Base-by-base conservation (phyloP, 2,888 invertebrate species). In the Geotrupes spiniger region DNA sequence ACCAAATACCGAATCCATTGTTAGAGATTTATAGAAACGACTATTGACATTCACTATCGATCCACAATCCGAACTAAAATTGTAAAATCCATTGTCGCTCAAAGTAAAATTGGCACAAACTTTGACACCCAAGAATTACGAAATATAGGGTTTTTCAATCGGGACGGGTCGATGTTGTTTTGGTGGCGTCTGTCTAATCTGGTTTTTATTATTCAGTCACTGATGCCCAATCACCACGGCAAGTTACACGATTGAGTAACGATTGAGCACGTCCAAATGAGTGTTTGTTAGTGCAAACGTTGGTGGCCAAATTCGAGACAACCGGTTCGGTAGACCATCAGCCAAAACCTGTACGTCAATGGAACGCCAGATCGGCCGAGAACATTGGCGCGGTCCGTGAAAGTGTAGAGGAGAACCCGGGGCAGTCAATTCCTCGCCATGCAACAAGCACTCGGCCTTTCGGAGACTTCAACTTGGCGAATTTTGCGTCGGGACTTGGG, bases 381-480 rank as follows among this genome's bases (percentile, higher is more conserved):
- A 64, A 63, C 52, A 64, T 65, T 53, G 60, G 59, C 46, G 56
- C 61, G 46, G 58, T 64, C 27, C 51, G 54, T 57, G 59, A 62
- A 41, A 63, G 61, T 63, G 56, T 62, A 51, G 56, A 49, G 57
- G 48, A 63, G 46, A 63, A 61, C 49, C 58, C 58, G 53, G 62
- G 56, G 58, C 56, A 63, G 61, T 63, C 60, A 44, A 64, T 65
- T 64, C 50, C 61, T 51, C 62, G 61, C 44, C 59, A 2, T 2
- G 33, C 33, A n/a, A 4, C 33, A 33, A 33, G 33, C n/a, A 33
- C 4, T 4, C 11, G 33, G 10, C 33, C 33, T 33, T 33, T 33
- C 33, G 33, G 11, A 33, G 33, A 33, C 33, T 11, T 33, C 10
- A 33, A 33, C 33, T 33, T 33, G 33, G 33, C 33, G 33, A 33